A percentile compares a stretch with the other conserved stretches of the same genome.
Conservation (phyloP, 2,888 invertebrate genomes). For the Dorcus hopei region DNA sequence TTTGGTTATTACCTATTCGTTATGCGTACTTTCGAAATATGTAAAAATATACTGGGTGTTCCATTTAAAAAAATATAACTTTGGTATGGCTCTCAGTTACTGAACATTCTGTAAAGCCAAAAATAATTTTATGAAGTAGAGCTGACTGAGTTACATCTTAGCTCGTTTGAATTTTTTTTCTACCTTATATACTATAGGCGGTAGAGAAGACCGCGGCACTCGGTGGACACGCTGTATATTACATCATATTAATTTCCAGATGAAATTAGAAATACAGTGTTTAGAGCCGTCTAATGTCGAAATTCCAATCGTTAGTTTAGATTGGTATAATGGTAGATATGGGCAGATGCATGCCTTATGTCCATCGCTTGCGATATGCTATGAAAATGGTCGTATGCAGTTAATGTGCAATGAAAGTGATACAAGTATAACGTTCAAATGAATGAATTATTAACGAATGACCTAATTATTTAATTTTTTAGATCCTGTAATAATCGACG, state of each 20-base stretch:
- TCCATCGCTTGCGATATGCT: constrained; percentile 83
- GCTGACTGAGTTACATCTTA: too few species aligned
- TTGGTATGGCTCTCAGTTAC: too few species aligned
- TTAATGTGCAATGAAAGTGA: constrained; percentile 89
- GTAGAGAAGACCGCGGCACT: too few species aligned
- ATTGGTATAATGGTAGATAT: constrained; percentile 83
- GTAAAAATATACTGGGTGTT: too few species aligned
- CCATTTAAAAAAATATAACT: too few species aligned
- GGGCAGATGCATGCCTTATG: constrained; percentile 65
- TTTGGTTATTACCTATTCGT: too few species aligned
- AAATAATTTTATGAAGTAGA: too few species aligned
- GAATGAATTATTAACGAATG: background rate
- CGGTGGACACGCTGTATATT: too few species aligned
- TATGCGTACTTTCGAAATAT: too few species aligned
- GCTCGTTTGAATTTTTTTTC: too few species aligned
- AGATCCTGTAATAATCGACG: constrained; percentile 82
- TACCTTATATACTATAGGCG: too few species aligned
- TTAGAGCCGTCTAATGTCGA: constrained; percentile 35
- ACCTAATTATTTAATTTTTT: constrained; percentile 30
- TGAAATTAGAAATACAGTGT: constrained; percentile 70
- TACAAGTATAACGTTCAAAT: constrained; percentile 58
- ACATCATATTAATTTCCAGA: constrained; percentile 53
- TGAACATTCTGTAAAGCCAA: too few species aligned
- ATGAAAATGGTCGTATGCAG: constrained; percentile 81
- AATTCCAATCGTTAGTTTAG: constrained; percentile 68